Evolutionary conservation across 2,888 invertebrate genomes (phyloP).

Genomic region (Xylophagus ater): DNA sequence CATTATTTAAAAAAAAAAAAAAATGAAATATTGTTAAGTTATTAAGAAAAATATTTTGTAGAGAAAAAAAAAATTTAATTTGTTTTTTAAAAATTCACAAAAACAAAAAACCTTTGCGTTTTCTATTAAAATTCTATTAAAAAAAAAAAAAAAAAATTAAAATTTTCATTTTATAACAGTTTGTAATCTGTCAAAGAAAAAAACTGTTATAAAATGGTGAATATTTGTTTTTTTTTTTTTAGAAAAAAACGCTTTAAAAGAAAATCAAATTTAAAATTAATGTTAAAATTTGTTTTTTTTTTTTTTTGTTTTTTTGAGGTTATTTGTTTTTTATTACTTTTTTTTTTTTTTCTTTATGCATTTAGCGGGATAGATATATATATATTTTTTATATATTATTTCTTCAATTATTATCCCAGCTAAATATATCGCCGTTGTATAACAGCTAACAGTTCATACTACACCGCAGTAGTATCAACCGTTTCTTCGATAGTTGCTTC

Average conservation of each 20-base stretch:
- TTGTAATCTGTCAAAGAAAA: conserved; percentile 32
- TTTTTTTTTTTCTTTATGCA: not conserved
- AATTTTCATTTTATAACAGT: conserved; percentile 16
- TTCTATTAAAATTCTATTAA: conserved; percentile 1
- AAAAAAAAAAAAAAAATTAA: too few relatives aligned
- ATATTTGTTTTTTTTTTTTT: too few relatives aligned
- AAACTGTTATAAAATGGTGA: too few relatives aligned
- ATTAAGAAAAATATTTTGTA: too few relatives aligned
- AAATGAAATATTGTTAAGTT: too few relatives aligned
- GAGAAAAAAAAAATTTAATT: too few relatives aligned
- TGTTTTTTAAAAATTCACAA: not conserved
- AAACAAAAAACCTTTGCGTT: not conserved
- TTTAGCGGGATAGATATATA: too few relatives aligned
- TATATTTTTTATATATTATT: not conserved
- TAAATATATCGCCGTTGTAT: conserved; percentile 34
- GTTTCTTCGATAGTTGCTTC: conserved; percentile 26
- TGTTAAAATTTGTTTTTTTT: not conserved
- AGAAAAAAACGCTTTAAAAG: too few relatives aligned
- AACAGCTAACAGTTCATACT: conserved; percentile 36
- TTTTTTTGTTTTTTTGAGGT: not conserved
- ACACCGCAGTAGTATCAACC: conserved; percentile 38
- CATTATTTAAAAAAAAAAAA: too few relatives aligned
- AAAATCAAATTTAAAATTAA: not conserved
- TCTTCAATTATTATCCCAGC: conserved; percentile 25
- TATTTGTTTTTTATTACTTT: not conserved